phyloP scores from a whole-genome alignment of 2,113 vertebrate genomes.

The Toxotes chatareus region DNA sequence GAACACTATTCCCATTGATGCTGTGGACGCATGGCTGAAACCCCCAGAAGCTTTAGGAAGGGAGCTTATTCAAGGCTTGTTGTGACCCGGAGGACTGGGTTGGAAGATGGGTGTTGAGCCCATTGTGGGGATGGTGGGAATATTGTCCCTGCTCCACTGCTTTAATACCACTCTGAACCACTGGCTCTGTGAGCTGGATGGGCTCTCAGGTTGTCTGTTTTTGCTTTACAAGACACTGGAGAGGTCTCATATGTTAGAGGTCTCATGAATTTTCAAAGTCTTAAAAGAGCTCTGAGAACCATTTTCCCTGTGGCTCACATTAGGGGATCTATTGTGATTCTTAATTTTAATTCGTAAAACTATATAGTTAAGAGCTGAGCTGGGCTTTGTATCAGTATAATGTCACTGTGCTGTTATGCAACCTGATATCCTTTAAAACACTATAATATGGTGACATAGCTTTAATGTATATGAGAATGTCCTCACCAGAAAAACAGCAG shows the following conservation, averaged over 20 bases:
- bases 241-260: slow-evolving; percentile 27
- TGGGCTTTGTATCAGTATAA: background rate
- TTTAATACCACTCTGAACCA: slow-evolving; percentile 68
- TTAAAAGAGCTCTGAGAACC: slow-evolving; percentile 15
- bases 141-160: slow-evolving; percentile 74
- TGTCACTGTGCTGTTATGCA: background rate
- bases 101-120: slow-evolving; percentile 77
- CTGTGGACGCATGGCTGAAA: slow-evolving; percentile 77
- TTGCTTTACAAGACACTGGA: slow-evolving; percentile 27
- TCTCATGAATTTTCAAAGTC: slow-evolving; percentile 19
- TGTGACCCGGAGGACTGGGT: slow-evolving; percentile 71
- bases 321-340: background rate
- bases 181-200: slow-evolving; percentile 53
- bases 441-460: too few species aligned
- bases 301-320: background rate
- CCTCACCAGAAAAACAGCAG: too few species aligned
- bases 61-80: slow-evolving; percentile 70
- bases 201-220: slow-evolving; percentile 51
- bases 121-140: slow-evolving; percentile 81
- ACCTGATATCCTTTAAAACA: background rate
- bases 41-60: slow-evolving; percentile 77
- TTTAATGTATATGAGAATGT: too few species aligned
- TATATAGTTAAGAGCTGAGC: background rate
- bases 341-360: background rate
- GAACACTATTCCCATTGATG: slow-evolving; percentile 81